These are phyloP conservation scores for Odocoileus hemionus DNA, from an alignment of 2,113 vertebrate genomes.

Conservation along the genomic window DNA sequence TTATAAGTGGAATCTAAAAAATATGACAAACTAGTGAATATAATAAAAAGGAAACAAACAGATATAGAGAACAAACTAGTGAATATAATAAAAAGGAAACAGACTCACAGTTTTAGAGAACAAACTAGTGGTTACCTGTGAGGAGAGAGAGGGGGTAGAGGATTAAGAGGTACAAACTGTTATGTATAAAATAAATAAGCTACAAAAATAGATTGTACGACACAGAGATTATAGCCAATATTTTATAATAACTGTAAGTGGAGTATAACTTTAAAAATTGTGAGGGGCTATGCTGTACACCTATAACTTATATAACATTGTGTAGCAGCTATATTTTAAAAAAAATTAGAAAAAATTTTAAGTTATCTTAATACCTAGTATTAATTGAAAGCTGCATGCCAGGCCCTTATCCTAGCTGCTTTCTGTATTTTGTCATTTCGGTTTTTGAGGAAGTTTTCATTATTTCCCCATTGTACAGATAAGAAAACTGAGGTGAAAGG, in stretches of 20 bases:
- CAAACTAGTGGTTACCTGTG: neutral
- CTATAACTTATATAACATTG: neutral
- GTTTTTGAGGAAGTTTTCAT: neutral
- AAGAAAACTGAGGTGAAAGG: neutral
- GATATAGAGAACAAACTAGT: neutral
- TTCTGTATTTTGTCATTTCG: neutral
- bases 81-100: neutral
- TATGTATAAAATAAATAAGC: neutral
- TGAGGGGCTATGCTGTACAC: neutral
- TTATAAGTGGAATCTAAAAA: neutral
- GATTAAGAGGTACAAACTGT: neutral
- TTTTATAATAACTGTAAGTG: neutral
- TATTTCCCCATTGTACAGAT: neutral
- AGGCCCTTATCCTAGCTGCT: neutral
- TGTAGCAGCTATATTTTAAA: neutral
- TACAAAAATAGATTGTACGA: neutral
- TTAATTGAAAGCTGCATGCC: neutral
- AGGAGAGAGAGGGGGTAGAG: neutral
- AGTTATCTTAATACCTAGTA: neutral
- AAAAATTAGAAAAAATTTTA: neutral
- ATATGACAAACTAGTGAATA: neutral
- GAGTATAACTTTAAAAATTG: neutral
- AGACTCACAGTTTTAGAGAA: neutral
- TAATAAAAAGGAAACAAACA: neutral
- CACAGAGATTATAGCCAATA: neutral